Evolutionary conservation across 2,113 vertebrate species (phyloP), one percentile per base, ranked within the genome.

Genomic region (Limnothrissa miodon): DNA sequence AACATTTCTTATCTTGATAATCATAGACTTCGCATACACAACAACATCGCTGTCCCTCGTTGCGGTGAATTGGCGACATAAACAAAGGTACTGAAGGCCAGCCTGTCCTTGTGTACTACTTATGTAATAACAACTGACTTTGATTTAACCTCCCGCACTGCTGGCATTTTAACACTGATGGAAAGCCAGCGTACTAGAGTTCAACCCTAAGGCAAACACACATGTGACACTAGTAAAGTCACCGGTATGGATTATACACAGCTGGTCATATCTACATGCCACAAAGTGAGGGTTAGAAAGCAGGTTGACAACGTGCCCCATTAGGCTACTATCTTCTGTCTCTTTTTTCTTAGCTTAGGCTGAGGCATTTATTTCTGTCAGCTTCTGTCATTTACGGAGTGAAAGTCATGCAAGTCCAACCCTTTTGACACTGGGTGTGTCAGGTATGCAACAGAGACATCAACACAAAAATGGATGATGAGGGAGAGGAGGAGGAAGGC

Each of bases 391-490:
- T 62, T 82, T 84, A 78, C 83, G 80, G 79, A 10, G 1, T 80
- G 81, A 84, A 11, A 45, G 83, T 66, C 66, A 25, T 80, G 87
- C 87, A 39, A 1, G 89, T 88, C 87, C 85, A 89, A 46, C 86
- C 85, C 81, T 33, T 88, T 86, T 80, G 82, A 84, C 84, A 74
- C 84, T 89, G 88, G 93, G 93, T 91, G 92, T 84, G 92, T 78
- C 59, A 46, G 66, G 85, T 91, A 83, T 79, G 42, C 39, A 78
- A 66, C 17, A 66, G 33, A 36, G n/a, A 25, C 45, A 39, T 33
- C 29, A 36, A 29, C 3, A 33, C 33, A 36, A 33, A 74, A 74
- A 36, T 13, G 4, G 15, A 74, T 11, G 11, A 33, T 11, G 66
- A 74, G 10, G 29, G 17, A 1, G 4, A 56, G 6, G 53, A 33